These are phyloP conservation scores for Erpobdella octoculata DNA, from an alignment of 2,888 invertebrate species.

Conservation along the genomic window DNA sequence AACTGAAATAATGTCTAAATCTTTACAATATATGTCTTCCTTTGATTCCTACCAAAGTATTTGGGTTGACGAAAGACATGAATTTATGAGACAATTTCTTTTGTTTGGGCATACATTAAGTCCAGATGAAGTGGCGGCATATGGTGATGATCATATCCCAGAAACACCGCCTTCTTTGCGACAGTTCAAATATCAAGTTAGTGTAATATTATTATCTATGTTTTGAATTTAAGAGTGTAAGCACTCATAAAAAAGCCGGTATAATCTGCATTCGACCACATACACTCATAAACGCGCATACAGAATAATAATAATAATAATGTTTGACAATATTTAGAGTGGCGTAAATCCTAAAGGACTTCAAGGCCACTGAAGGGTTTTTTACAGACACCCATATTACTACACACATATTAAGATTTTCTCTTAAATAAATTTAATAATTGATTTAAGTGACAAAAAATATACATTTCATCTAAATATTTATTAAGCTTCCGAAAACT, in stretches of 20 bases:
- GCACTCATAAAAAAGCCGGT: background rate
- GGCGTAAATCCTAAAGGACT: too few relatives aligned
- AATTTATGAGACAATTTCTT: conserved; percentile 80
- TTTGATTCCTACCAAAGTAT: conserved; percentile 68
- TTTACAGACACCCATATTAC: too few relatives aligned
- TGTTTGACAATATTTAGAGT: too few relatives aligned
- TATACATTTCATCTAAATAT: too few relatives aligned
- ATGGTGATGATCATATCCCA: conserved; percentile 67
- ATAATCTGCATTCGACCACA: too few relatives aligned
- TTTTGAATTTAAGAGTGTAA: background rate
- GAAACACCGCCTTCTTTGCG: conserved; percentile 75
- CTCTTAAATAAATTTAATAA: too few relatives aligned
- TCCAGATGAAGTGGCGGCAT: conserved; percentile 74
- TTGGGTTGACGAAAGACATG: conserved; percentile 80
- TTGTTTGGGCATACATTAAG: conserved; percentile 72
- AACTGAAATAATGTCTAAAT: conserved; percentile 55
- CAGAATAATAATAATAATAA: too few relatives aligned
- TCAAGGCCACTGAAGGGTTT: too few relatives aligned
- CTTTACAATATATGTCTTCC: conserved; percentile 53
- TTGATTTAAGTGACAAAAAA: too few relatives aligned
- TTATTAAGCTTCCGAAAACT: too few relatives aligned
- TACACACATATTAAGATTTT: too few relatives aligned
- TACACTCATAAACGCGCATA: too few relatives aligned
- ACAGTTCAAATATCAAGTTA: conserved; percentile 74
- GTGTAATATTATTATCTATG: background rate